Base-by-base conservation (phyloP, 2,797 vertebrate genomes). In the Orestias chungarensis region DNA sequence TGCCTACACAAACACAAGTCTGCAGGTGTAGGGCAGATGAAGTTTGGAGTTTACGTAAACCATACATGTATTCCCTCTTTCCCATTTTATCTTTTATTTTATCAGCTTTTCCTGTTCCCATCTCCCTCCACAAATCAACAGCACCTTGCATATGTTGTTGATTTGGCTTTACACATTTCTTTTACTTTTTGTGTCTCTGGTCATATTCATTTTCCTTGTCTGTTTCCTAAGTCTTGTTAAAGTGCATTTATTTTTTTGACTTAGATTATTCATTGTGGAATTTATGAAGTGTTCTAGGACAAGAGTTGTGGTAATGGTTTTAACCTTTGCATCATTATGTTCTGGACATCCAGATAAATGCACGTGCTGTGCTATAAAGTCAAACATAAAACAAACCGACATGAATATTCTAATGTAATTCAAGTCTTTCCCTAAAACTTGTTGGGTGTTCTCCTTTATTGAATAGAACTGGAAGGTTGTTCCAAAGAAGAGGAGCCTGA, bases 31-130 rank as follows among this genome's bases (percentile, higher is more conserved):
- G 31, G 75, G 79, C 90, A 92, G 88, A 90, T 91, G 84, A 82
- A 87, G 77, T 90, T 90, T 83, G 80, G 78, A 82, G 75, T 70
- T 93, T 89, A 91, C 87, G 81, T 92, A 92, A 93, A 83, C 75
- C 85, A 83, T 84, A 79, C 81, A 66, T 85, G 84, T 82, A 80
- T 92, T 73, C 85, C 71, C 87, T 78, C 79, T 78, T 78, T 84
- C 54, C 61, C 50, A 74, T 72, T 65, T 59, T 67, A 74, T 71
- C 82, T 78, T 80, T 83, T 82, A 76, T 77, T 64, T 54, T 68
- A 29, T 68, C 68, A 64, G 54, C 68, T 57, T 67, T 65, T 50
- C 70, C 76, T 64, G 23, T 23, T 47, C 62, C 27, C 6, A 38
- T 70, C 44, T 68, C 67, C 70, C n/a, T 49, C 54, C 59, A 35